Evolutionary conservation across 2,797 vertebrate species (phyloP).

Genomic region (Chromis chromis): DNA sequence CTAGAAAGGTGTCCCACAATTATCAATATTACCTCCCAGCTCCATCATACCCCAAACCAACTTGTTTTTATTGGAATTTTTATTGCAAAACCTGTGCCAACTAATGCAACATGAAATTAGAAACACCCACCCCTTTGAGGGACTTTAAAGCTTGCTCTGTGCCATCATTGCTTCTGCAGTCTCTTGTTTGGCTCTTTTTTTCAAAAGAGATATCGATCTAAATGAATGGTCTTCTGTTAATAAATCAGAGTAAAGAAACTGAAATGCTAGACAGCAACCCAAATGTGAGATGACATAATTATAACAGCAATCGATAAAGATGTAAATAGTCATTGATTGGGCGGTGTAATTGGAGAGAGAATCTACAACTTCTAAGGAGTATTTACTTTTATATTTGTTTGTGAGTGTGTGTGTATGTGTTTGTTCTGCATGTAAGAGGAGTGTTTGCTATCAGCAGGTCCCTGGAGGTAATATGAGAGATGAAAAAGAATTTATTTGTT

Average conservation of each 20-base stretch:
- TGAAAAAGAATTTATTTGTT: conserved; percentile 67
- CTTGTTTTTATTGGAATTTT: too few species aligned
- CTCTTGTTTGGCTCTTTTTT: too few species aligned
- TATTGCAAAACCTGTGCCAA: neutral
- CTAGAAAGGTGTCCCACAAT: neutral
- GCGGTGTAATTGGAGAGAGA: conserved; percentile 25
- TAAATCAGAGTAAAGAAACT: neutral
- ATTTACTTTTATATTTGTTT: conserved; percentile 12
- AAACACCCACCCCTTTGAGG: neutral
- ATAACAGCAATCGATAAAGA: conserved; percentile 20
- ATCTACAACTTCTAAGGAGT: conserved; percentile 19
- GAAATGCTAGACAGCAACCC: neutral
- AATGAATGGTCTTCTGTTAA: neutral
- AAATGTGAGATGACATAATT: conserved; percentile 8
- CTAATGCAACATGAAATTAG: too few species aligned
- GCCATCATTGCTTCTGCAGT: too few species aligned
- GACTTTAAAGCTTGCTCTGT: neutral
- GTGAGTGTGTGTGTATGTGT: conserved; percentile 8
- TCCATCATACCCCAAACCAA: neutral
- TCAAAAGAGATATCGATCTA: too few species aligned
- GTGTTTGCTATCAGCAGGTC: conserved; percentile 54
- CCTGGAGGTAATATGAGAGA: conserved; percentile 55
- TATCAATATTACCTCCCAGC: neutral
- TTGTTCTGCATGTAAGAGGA: conserved; percentile 42
- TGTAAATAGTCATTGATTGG: conserved; percentile 22